phyloP scores from a whole-genome alignment of 2,797 vertebrate genomes.

The Coracias cyanogaster region DNA sequence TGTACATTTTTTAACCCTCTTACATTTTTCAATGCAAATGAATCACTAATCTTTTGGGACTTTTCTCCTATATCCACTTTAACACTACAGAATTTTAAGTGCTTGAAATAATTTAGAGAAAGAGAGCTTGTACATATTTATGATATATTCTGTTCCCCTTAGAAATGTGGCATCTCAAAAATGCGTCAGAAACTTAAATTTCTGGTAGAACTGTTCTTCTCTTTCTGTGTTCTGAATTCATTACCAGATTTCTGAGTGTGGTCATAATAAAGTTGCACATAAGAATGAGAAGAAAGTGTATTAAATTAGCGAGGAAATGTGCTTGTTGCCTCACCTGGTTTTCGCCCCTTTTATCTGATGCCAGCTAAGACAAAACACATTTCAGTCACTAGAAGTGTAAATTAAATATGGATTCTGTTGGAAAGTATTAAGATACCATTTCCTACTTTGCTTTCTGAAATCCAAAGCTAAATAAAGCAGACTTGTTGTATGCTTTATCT shows the following conservation, averaged over 20 bases:
- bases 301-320: not conserved
- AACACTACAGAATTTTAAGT: not conserved
- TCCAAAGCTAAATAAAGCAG: not conserved
- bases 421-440: not conserved
- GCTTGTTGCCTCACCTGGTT: not conserved
- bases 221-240: not conserved
- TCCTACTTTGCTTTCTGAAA: not conserved
- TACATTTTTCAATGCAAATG: not conserved
- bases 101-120: not conserved
- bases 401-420: not conserved
- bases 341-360: not conserved
- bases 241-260: not conserved
- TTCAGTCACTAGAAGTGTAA: not conserved
- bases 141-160: not conserved
- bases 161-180: not conserved
- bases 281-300: not conserved
- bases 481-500: not conserved
- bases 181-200: not conserved
- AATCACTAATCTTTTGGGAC: not conserved
- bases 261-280: not conserved
- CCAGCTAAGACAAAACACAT: not conserved
- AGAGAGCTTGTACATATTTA: not conserved
- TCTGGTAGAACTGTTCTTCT: not conserved
- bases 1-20: not conserved
- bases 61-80: not conserved